phyloP scores from a whole-genome alignment of 2,113 vertebrate genomes.

The Puma concolor region DNA sequence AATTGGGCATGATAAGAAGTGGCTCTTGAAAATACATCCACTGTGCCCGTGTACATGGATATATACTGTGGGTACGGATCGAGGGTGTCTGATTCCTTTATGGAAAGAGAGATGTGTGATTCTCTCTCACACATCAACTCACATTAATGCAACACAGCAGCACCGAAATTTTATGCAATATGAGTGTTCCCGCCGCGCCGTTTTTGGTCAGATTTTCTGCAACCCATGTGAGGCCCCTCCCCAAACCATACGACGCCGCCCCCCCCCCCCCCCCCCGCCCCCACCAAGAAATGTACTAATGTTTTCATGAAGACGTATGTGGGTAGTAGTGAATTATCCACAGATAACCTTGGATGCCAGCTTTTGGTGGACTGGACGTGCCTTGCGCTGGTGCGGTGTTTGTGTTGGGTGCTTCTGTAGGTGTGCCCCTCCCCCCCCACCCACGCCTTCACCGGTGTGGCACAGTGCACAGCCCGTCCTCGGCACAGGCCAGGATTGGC shows the following conservation, averaged over 20 bases:
- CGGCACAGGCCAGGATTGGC: not conserved
- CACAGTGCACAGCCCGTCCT: rapidly evolving
- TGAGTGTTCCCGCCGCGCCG: not conserved
- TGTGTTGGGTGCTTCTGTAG: not conserved
- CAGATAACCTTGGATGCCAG: constrained; percentile 70
- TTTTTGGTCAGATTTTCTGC: constrained; percentile 10
- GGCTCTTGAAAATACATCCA: not conserved
- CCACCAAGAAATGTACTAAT: not conserved
- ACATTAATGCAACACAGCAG: not conserved
- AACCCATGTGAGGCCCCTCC: not conserved
- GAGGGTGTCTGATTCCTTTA: not conserved
- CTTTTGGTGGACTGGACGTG: constrained; percentile 62
- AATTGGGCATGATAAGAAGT: constrained; percentile 63
- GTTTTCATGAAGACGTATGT: constrained; percentile 32
- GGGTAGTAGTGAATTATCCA: constrained; percentile 24
- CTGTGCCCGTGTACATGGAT: not conserved
- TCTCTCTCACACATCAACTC: not conserved
- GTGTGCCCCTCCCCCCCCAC: not conserved
- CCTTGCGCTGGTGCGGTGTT: constrained; percentile 51
- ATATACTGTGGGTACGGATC: not conserved
- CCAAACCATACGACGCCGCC: not conserved
- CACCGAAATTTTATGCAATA: not conserved
- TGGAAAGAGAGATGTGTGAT: not conserved
- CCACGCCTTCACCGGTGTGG: not conserved
- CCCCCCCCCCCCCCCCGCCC: not conserved